Conservation (phyloP, 2,888 invertebrate genomes). For the Steinernema scapterisci region DNA sequence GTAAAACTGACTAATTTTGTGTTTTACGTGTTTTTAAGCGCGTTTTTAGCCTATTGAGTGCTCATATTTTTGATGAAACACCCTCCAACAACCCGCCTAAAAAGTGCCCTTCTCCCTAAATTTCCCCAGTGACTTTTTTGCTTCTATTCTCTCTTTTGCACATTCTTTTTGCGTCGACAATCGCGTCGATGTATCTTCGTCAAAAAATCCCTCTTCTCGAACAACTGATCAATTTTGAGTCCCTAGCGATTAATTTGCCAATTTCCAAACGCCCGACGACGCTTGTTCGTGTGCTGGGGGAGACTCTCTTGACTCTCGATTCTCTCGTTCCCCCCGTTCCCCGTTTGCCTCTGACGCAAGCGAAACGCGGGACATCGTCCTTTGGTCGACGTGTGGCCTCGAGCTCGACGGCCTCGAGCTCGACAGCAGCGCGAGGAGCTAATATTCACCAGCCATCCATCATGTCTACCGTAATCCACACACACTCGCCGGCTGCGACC, state of each 20-base stretch:
- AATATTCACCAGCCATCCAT: conserved; percentile 31
- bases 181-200: conserved; percentile 28
- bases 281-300: background rate
- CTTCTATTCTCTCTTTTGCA: background rate
- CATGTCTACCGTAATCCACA: conserved; percentile 15
- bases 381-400: no score
- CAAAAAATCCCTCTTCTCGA: conserved; percentile 17
- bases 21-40: no score
- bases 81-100: background rate
- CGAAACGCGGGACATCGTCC: no score
- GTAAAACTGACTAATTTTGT: no score
- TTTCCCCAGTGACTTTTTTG: conserved; percentile 29
- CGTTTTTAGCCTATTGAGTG: no score
- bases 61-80: no score
- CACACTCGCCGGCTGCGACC: background rate
- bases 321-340: background rate
- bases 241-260: conserved; percentile 33
- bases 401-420: conserved; percentile 26
- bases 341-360: conserved; percentile 2
- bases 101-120: no score
- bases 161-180: background rate
- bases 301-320: conserved; percentile 25
- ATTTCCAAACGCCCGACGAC: background rate
- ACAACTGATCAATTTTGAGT: conserved; percentile 21
- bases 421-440: conserved; percentile 6